Base-by-base conservation (phyloP, 2,888 invertebrate genomes). In the Megaustenia siamemsis region DNA sequence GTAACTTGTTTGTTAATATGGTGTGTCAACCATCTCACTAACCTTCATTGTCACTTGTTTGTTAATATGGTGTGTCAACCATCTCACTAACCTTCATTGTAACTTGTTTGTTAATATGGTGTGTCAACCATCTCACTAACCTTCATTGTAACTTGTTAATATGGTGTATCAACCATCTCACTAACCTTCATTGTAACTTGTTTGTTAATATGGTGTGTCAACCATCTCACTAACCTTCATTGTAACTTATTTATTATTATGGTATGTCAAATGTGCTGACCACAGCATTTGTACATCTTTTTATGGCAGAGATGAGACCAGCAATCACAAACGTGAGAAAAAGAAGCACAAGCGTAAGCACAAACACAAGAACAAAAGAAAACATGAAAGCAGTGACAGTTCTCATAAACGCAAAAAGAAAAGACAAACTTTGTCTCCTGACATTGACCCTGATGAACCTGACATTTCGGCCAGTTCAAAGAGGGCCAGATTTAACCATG, bases 291-390 rank as follows among this genome's bases (percentile, higher is more conserved):
- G 15, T n/a, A 40, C 69, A 56, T 35, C 56, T 79, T 6, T 77
- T 63, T 40, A 83, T 89, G 82, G 28, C 87, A 91, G 91, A 87
- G 90, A 90, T 68, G 89, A 89, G 12, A 21, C 24, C 32, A 66
- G 63, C 82, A 76, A 69, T 76, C 89, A 89, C 32, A 88, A 88
- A 3, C 86, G 86, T 82, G 89, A 90, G 21, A 89, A 87, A n/a
- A 81, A 85, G 82, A 80, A 93, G 83, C 90, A 93, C 82, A 93
- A 92, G 83, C 92, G 90, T 35, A 92, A 92, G 82, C 87, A 89
- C 79, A 90, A 90, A 76, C 90, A 91, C 82, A 92, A 92, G 88
- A 95, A 96, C 92, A 97, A 97, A 93, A 96, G 96, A 90, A 96
- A 95, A 88, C 95, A 95, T 90, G 95, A 95, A 91, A 86, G 86